These are phyloP conservation scores for Pholis gunnellus DNA, from an alignment of 2,113 vertebrate genomes.

Conservation along the genomic window DNA sequence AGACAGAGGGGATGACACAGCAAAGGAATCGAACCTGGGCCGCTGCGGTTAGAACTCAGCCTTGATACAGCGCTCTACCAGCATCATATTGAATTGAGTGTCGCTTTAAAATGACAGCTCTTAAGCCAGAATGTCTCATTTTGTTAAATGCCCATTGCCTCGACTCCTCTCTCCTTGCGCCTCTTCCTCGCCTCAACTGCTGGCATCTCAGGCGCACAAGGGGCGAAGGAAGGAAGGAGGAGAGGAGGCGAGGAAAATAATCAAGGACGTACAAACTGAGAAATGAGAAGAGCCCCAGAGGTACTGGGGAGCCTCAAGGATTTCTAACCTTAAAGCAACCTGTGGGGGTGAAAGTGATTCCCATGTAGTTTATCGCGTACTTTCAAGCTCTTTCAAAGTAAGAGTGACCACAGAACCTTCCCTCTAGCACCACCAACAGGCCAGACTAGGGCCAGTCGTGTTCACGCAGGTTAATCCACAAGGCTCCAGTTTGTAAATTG, in stretches of 20 bases:
- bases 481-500: background rate
- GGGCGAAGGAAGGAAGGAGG: background rate
- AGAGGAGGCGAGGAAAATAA: background rate
- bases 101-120: background rate
- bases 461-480: conserved; percentile 27
- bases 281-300: background rate
- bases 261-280: background rate
- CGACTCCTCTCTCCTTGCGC: background rate
- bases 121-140: background rate
- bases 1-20: background rate
- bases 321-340: background rate
- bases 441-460: background rate
- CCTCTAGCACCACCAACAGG: conserved; percentile 15
- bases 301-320: background rate
- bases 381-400: background rate
- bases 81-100: background rate
- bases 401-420: background rate
- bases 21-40: background rate
- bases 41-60: background rate
- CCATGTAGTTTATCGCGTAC: background rate
- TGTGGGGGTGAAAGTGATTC: background rate
- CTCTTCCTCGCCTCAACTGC: background rate
- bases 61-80: background rate
- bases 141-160: background rate
- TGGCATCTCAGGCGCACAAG: background rate